Base-by-base conservation (phyloP, 2,888 invertebrate genomes). In the Troides aeacus region DNA sequence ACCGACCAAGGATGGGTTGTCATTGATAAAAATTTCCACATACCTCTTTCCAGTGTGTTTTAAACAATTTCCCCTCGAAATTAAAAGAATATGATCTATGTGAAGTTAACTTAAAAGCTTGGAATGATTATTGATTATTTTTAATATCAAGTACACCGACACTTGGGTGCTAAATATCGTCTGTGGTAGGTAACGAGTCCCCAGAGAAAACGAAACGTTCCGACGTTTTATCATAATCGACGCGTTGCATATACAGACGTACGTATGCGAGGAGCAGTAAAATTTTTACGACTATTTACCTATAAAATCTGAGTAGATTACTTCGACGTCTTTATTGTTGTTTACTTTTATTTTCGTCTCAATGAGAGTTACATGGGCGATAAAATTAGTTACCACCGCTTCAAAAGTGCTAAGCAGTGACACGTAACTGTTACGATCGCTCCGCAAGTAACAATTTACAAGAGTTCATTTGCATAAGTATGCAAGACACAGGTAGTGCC, bases 241-340 rank as follows among this genome's bases (percentile, higher is more conserved):
- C 74, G 62, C 60, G 62, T 46, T 21, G 59, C 59, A 58, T 66
- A 66, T 69, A 23, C 63, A 63, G 53, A 70, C 63, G 74, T 69
- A 23, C 66, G 63, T 64, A 70, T 63, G 74, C 72, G 76, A 73
- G 78, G 75, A 77, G 75, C 78, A 79, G 78, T 85, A 82, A 83
- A 85, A 81, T 84, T 85, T 86, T 85, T 81, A 85, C 81, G 79
- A 81, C 78, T 78, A 72, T 77, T 79, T 83, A 82, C 81, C 81
- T 83, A 70, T 70, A 72, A 71, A 70, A 64, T 65, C 62, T 63
- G 70, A 66, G 66, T 70, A 66, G 63, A 66, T 66, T 70, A 66
- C 77, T 77, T 72, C 72, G 74, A 74, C 72, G 73, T 74, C 75
- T 75, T 72, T 77, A 77, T 77, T 75, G 73, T 74, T 74, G 73